These are phyloP conservation scores for Nesoenas mayeri DNA, from an alignment of 2,113 vertebrate genomes.

Conservation along the genomic window DNA sequence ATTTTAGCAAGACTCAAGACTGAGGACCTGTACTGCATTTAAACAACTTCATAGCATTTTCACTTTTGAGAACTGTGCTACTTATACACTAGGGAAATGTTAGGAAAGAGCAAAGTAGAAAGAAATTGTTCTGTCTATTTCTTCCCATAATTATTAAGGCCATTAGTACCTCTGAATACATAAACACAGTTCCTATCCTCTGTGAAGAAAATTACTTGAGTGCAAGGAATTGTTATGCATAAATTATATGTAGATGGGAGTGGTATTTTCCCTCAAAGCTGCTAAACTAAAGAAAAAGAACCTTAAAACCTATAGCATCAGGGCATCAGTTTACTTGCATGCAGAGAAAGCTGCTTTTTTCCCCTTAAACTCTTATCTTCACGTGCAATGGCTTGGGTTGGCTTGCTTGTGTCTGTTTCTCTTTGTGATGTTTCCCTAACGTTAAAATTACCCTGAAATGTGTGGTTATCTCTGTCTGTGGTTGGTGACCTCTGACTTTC, in stretches of 20 bases:
- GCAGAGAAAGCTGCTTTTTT: neutral
- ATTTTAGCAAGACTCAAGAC: neutral
- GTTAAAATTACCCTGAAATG: neutral
- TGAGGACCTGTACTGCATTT: neutral
- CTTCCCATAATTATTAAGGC: neutral
- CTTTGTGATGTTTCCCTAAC: neutral
- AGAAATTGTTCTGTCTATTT: neutral
- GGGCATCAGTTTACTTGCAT: neutral
- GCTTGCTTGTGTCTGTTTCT: neutral
- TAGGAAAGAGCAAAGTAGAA: neutral
- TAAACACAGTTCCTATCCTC: neutral
- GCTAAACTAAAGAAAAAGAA: neutral
- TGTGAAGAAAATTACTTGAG: neutral
- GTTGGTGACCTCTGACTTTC: neutral
- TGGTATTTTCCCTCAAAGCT: neutral
- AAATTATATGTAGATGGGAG: neutral
- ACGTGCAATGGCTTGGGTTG: neutral
- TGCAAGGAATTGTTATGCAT: neutral
- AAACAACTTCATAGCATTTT: neutral
- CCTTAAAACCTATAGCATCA: neutral
- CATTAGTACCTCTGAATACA: neutral
- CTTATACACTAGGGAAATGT: neutral
- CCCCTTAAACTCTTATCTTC: neutral
- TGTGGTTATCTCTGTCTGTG: neutral
- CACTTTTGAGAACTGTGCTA: neutral